phyloP scores from a whole-genome alignment of 2,113 vertebrate species.

The Protobothrops mucrosquamatus region DNA sequence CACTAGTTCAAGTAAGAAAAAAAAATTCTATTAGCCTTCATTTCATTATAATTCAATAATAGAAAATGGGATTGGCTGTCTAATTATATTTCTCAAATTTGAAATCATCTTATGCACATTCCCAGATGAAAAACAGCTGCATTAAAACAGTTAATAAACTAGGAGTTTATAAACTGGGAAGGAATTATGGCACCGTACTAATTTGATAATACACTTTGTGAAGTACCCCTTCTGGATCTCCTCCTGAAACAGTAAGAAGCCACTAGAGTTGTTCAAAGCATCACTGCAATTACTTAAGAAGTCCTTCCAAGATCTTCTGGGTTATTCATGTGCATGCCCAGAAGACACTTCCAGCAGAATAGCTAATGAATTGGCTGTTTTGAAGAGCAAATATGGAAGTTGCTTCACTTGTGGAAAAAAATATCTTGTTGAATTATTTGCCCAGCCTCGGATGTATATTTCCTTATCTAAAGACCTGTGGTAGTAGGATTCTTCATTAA shows the following conservation, averaged over 20 bases:
- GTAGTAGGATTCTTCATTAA: neutral
- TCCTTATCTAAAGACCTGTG: neutral
- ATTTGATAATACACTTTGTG: neutral
- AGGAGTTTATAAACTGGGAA: neutral
- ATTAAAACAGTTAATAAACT: neutral
- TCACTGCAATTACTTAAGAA: neutral
- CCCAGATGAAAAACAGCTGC: neutral
- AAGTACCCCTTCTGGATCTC: neutral
- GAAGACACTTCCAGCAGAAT: neutral
- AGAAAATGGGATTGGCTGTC: neutral
- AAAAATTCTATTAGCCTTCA: neutral
- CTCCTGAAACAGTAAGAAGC: neutral
- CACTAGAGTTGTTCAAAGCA: neutral
- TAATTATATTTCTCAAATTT: neutral
- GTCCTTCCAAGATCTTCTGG: neutral
- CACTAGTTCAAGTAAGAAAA: slow-evolving; percentile 1
- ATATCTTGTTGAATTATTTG: neutral
- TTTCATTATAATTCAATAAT: neutral
- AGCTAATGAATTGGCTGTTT: neutral
- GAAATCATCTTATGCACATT: neutral
- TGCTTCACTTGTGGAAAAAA: neutral
- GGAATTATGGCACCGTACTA: neutral
- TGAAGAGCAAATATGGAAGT: neutral
- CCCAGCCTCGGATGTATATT: neutral
- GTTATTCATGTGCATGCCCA: neutral